Evolutionary conservation across 2,888 invertebrate species (phyloP), one percentile per base, ranked within the genome.

Genomic region (Polydrusus pterygomalis): DNA sequence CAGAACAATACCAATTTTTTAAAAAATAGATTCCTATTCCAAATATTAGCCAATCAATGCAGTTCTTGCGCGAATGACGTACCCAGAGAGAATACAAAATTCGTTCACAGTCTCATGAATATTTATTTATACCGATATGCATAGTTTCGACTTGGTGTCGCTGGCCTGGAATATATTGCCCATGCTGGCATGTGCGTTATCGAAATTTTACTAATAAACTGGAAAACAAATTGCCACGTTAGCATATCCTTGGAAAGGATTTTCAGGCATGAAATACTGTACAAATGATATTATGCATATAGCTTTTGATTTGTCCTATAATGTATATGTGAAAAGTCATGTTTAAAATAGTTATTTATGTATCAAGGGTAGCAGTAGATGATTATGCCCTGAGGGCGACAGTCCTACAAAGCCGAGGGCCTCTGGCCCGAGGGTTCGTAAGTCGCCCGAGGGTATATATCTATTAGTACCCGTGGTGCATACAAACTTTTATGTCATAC

Each of bases 61-160:
- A 49, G 6, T 17, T 49, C 17, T 49, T 1, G 43, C 43, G 51
- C 17, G 56, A 56, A 56, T 11, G 58, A 60, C 38, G 38, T 6
- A 8, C 6, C 11, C 17, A 17, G 10, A 60, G 58, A 38, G 38
- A 60, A 60, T 60, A 38, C 17, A 38, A 38, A 60, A 34, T 60
- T 60, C 38, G 58, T 60, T 60, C 17, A 9, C 17, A 38, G 8
- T 10, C 58, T 60, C 58, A 60, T 60, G 58, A 60, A 60, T 60
- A 60, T 60, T 60, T 60, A 60, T 60, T 60, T 60, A 60, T 60
- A 11, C 38, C 15, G 58, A 60, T 60, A 17, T 60, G 38, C 38
- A 38, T 60, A 60, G 58, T 60, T 60, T 60, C 38, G 58, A 60
- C 58, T 60, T 60, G 38, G 38, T 60, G 17, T 54, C 10, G 18